Conservation (phyloP, 2,797 vertebrate species). For the Rhynchonycteris naso region DNA sequence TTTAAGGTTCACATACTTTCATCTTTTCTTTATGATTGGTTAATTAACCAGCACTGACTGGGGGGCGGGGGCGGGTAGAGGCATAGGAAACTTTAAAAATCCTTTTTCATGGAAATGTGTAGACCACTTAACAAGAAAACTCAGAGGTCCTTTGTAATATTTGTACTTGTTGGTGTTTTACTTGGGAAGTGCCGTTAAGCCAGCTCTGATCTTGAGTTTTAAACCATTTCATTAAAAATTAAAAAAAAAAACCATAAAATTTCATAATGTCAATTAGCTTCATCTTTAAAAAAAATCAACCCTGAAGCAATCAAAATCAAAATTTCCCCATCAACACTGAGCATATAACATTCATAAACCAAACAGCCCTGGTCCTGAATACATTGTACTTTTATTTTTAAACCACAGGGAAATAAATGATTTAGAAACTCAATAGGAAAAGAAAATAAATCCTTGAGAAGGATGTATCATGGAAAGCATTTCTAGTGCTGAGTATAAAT, state of each 20-base stretch:
- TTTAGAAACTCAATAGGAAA: conserved; percentile 42
- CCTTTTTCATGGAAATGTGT: conserved; percentile 50
- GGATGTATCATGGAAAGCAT: conserved; percentile 40
- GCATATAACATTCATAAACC: neutral
- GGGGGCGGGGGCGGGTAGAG: neutral
- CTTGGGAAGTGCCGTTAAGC: conserved; percentile 58
- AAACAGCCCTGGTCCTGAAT: conserved; percentile 9
- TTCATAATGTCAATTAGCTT: conserved; percentile 60
- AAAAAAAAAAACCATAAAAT: conserved; percentile 40
- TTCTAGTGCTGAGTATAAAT: conserved; percentile 46
- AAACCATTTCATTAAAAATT: conserved; percentile 60
- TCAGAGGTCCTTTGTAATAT: conserved; percentile 54
- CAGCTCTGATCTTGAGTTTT: conserved; percentile 57
- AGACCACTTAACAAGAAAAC: conserved; percentile 60
- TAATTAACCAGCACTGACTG: conserved; percentile 52
- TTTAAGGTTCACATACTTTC: conserved; percentile 63
- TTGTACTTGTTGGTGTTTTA: conserved; percentile 51
- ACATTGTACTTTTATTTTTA: conserved; percentile 6
- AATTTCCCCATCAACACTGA: conserved; percentile 33
- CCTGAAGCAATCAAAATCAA: conserved; percentile 20
- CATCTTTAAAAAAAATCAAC: conserved; percentile 45
- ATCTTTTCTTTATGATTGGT: conserved; percentile 67
- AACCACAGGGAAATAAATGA: conserved; percentile 47
- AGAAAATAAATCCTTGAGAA: conserved; percentile 10
- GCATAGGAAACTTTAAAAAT: conserved; percentile 30